These are phyloP conservation scores for Rhodophaea formosa DNA, from an alignment of 2,888 invertebrate genomes.

Conservation along the genomic window DNA sequence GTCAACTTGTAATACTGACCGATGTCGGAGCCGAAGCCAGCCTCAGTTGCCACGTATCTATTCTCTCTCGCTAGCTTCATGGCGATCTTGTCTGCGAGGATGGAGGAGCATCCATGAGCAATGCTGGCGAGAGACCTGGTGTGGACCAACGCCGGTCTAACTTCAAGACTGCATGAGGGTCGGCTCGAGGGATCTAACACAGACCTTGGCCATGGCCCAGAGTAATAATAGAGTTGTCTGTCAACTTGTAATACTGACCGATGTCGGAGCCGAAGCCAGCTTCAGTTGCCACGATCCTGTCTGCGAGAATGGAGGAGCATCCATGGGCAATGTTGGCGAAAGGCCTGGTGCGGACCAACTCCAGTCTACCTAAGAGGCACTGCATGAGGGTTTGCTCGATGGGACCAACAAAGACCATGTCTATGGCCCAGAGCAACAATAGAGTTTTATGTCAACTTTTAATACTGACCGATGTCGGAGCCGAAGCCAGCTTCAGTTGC, in stretches of 20 bases:
- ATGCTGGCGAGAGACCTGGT: constrained; percentile 99
- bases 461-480: constrained; percentile 92
- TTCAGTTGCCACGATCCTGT: constrained; percentile 97
- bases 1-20: too few relatives aligned
- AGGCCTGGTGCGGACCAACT: constrained; percentile 98
- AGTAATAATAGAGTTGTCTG: too few relatives aligned
- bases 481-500: constrained; percentile 99
- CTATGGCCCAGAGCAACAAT: too few relatives aligned
- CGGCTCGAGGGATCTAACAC: too few relatives aligned
- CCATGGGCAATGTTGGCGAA: constrained; percentile 99
- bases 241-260: constrained; percentile 70
- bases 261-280: constrained; percentile 99
- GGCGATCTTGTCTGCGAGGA: constrained; percentile 96
- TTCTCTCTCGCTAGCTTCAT: constrained; percentile 94
- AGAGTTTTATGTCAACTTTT: too few relatives aligned
- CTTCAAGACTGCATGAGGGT: constrained; percentile 99
- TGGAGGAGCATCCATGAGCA: constrained; percentile 98
- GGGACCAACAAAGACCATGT: too few relatives aligned
- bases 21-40: constrained; percentile 97
- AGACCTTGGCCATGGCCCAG: too few relatives aligned
- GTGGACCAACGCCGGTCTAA: constrained; percentile 97
- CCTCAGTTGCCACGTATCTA: constrained; percentile 98
- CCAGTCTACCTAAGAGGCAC: constrained; percentile 96
- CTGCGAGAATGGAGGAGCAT: constrained; percentile 97
- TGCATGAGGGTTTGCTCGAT: constrained; percentile 99